Evolutionary conservation across 1,140 invertebrate species (phyloP), one percentile per base, ranked within the genome.

Genomic region (Pentalonia nigronervosa): DNA sequence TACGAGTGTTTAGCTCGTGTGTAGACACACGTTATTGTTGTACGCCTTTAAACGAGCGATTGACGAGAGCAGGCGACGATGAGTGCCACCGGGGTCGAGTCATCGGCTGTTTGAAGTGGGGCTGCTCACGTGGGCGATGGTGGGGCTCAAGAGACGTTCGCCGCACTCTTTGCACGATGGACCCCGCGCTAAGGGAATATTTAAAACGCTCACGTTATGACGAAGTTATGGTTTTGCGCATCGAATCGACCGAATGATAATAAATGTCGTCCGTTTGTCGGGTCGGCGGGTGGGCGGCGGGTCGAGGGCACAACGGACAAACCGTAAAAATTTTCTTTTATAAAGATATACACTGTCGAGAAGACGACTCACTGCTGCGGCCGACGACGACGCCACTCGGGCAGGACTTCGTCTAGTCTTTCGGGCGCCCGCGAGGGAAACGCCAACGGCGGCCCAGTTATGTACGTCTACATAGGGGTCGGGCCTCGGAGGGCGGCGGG

Each of bases 361-460:
- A 53, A 36, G 23, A 25, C 50, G 53, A 30, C 45, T 50, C 23
- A 36, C 88, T 21, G 45, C 86, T 14, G 34, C 48, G n/a, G n/a
- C 87, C 23, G 87, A 89, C 34, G 34, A 89, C 30, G 87, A 89
- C 91, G 91, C 91, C 91, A 84, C 34, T 34, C 48, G 47, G 48
- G 48, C 76, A 34, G 81, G 76, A 92, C 91, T 53, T 53, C 48
- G 91, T 92, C 91, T 92, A 92, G 91, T 92, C 91, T 56, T 41
- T 84, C 11, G 34, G 91, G 76, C 91, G 91, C 91, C 91, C 91
- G 91, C 20, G 48, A 34, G 87, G 87, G n/a, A 45, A 45, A 86
- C 83, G 84, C n/a, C n/a, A 76, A 76, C 30, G 60, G 60, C 60
- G 17, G 60, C n/a, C n/a, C 60, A 76, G 60, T 17, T 17, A n/a